Percentiles rank a stretch among this genome's conserved stretches.
Conservation (phyloP, 53 echinoderm and acorn worm species). For the Glandiceps talaboti region DNA sequence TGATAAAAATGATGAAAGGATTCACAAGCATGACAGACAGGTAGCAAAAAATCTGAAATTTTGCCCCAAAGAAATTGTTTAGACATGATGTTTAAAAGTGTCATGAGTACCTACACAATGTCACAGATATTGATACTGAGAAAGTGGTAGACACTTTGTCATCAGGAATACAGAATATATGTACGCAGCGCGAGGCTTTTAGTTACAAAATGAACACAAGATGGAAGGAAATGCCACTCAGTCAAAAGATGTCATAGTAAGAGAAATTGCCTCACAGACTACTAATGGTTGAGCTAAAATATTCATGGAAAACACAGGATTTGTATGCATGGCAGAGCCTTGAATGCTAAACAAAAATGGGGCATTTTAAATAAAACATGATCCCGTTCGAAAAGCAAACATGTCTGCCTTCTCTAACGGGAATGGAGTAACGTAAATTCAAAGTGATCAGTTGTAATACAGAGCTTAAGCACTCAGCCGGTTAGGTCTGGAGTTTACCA, state of each 20-base stretch:
- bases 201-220: not conserved
- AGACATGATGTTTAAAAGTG: too few species aligned
- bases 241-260: too few species aligned
- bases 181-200: too few species aligned
- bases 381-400: not conserved
- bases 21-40: too few species aligned
- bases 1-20: too few species aligned
- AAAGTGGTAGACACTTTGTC: too few species aligned
- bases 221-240: not conserved
- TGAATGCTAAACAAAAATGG: not conserved
- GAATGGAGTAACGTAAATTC: not conserved
- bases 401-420: not conserved
- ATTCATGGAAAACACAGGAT: not conserved
- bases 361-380: not conserved
- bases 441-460: not conserved
- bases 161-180: too few species aligned
- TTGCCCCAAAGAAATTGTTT: too few species aligned
- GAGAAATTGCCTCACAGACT: too few species aligned
- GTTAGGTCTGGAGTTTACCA: not conserved
- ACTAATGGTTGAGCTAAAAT: not conserved
- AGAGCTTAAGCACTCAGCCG: not conserved
- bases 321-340: not conserved
- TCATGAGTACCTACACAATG: too few species aligned
- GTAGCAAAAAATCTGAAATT: too few species aligned
- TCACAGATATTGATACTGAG: too few species aligned